Percentiles rank a stretch among this genome's conserved stretches.
Conservation (phyloP, 2,113 vertebrate genomes). For the Mionectes macconnelli region DNA sequence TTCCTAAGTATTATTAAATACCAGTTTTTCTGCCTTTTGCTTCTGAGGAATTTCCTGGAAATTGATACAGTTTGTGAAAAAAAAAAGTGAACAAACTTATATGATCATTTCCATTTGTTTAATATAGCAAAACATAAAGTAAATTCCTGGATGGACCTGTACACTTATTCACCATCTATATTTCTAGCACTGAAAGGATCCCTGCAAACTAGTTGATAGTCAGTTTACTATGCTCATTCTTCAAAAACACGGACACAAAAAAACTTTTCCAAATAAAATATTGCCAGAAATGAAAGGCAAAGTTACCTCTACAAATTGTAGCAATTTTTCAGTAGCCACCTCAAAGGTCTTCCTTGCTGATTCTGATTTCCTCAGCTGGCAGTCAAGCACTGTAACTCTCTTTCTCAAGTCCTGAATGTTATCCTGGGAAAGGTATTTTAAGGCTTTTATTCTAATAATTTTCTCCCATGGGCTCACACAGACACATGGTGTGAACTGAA, state of each 20-base stretch:
- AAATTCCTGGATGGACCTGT: neutral
- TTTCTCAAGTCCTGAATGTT: constrained; percentile 85
- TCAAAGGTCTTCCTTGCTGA: constrained; percentile 83
- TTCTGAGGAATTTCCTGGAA: neutral
- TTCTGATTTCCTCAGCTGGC: constrained; percentile 89
- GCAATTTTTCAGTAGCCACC: constrained; percentile 85
- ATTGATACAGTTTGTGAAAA: neutral
- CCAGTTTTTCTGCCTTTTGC: neutral
- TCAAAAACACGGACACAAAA: neutral
- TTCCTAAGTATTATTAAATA: neutral
- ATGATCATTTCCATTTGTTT: neutral
- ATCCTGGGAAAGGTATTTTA: constrained; percentile 72
- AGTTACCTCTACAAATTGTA: constrained; percentile 90
- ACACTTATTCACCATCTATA: rapidly evolving
- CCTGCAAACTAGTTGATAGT: neutral
- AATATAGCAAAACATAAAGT: neutral
- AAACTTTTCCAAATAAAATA: neutral
- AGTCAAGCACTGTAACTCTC: constrained; percentile 86
- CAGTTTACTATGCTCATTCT: neutral
- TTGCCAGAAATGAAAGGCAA: neutral
- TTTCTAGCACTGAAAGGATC: neutral
- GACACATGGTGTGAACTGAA: neutral
- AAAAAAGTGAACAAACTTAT: neutral
- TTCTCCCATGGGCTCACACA: neutral
- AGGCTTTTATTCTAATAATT: neutral